A percentile compares a stretch with the other conserved stretches of the same genome.
These are phyloP conservation scores for Leptonema lineaticorne DNA, from an alignment of 1,140 invertebrate species.

Conservation along the genomic window DNA sequence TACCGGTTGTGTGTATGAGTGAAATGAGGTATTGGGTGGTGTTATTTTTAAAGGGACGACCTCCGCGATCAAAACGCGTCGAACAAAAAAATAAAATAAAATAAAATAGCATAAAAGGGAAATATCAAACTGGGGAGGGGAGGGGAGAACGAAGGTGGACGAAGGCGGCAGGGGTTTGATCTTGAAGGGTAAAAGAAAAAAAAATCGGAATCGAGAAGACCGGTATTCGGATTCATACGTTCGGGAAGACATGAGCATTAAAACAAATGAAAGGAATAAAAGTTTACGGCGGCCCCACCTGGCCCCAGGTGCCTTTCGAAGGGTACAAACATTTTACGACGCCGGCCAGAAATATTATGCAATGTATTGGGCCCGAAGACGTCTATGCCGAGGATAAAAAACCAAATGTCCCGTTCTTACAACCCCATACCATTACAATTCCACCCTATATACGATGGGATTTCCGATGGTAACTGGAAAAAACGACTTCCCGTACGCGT, in stretches of 20 bases:
- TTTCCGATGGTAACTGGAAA: too few species aligned
- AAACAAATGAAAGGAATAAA: slow-evolving; percentile 43
- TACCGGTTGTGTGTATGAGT: too few species aligned
- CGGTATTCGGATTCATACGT: slow-evolving; percentile 40
- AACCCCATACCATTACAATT: slow-evolving; percentile 32
- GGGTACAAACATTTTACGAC: slow-evolving; percentile 34
- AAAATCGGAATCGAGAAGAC: neutral
- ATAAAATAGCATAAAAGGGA: too few species aligned
- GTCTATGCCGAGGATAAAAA: slow-evolving; percentile 31
- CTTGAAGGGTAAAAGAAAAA: neutral
- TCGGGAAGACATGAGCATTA: slow-evolving; percentile 42
- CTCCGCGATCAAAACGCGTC: too few species aligned
- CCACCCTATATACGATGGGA: neutral
- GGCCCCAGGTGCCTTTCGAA: slow-evolving; percentile 35
- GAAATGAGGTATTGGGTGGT: too few species aligned
- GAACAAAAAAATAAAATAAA: too few species aligned
- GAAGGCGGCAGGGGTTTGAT: neutral
- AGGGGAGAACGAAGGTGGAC: neutral
- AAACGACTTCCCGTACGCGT: neutral
- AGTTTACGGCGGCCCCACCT: slow-evolving; percentile 39
- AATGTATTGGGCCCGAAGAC: slow-evolving; percentile 36
- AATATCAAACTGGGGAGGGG: too few species aligned
- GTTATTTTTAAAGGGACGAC: too few species aligned
- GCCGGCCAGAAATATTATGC: slow-evolving; percentile 39
- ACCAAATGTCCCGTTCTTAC: slow-evolving; percentile 41